Base-by-base conservation (phyloP, 2,888 invertebrate species). In the Protonemura montana region DNA sequence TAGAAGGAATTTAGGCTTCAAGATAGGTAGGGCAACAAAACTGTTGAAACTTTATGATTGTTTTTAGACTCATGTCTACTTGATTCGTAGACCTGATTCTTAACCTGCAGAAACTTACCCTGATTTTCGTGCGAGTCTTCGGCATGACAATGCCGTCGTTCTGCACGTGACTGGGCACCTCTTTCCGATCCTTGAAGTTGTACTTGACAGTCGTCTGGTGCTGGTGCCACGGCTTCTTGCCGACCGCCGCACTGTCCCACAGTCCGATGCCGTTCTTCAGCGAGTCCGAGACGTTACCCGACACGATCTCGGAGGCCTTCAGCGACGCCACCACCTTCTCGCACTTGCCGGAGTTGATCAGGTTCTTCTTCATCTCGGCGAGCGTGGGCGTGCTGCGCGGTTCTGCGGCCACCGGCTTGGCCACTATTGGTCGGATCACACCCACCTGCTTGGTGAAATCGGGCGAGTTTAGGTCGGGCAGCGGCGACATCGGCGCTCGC, bases 131-230 rank as follows among this genome's bases (percentile, higher is more conserved):
- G 2, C 84, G 3, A 76, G 42, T 86, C 41, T 13, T 21, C 29
- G 59, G 86, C 35, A 89, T 85, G 86, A 89, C 89, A 21, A 95
- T 93, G 89, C 96, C 97, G 93, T 97, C 97, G 92, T 97, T 97
- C 91, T 97, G 97, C 90, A 98, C 96, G 92, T 98, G 97, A 93
- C 97, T 97, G 85, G 97, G 97, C 90, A 97, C 96, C 90, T 96
- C 96, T 92, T 96, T 96, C 90, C 96, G 94, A 91, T 94, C 93
- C 89, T 95, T 96, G 92, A 97, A 98, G 93, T 97, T 97, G 92
- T 97, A 97, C 88, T 97, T 96, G 92, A 97, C 95, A 41, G 95
- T 93, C 89, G 95, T 95, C 59, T 87, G 87, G 89, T 94, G 95
- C 90, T 94, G 92, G 89, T 94, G 92, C 92, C 92, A 92, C 28